A percentile compares a stretch with the other conserved stretches of the same genome.
Evolutionary conservation across 2,797 vertebrate species (phyloP).

Genomic region (Premnoplex brunnescens): DNA sequence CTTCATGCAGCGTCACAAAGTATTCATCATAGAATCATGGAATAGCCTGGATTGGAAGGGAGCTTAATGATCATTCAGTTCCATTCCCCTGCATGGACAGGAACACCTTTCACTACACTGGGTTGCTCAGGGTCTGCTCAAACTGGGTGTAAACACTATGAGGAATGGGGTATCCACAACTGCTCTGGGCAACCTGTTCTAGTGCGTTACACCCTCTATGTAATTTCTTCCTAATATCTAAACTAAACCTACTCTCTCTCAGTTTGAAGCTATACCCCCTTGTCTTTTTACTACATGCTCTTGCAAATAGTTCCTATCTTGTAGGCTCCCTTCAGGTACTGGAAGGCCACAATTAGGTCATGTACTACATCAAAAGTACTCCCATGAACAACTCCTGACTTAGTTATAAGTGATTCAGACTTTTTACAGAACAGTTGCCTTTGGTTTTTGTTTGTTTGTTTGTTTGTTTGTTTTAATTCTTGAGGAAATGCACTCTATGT

Average conservation of each 20-base stretch:
- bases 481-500: conserved; percentile 3
- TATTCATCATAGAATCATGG: conserved; percentile 61
- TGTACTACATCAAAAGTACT: conserved; percentile 60
- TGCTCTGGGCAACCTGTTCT: background rate
- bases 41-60: background rate
- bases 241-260: background rate
- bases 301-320: background rate
- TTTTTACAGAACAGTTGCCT: conserved; percentile 65
- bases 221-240: background rate
- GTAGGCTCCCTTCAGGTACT: background rate
- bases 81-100: background rate
- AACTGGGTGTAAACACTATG: background rate
- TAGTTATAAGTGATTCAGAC: conserved; percentile 80
- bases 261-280: background rate
- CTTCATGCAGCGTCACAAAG: conserved; percentile 51
- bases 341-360: background rate
- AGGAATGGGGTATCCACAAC: background rate
- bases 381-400: conserved; percentile 62
- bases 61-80: background rate
- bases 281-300: background rate
- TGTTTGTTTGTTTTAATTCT: background rate
- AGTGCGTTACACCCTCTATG: background rate
- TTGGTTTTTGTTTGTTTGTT: background rate
- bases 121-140: background rate
- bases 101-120: background rate